Evolutionary conservation across 92 coral and sea anemone genomes (phyloP).

Genomic region (Anthopleura xanthogrammica): DNA sequence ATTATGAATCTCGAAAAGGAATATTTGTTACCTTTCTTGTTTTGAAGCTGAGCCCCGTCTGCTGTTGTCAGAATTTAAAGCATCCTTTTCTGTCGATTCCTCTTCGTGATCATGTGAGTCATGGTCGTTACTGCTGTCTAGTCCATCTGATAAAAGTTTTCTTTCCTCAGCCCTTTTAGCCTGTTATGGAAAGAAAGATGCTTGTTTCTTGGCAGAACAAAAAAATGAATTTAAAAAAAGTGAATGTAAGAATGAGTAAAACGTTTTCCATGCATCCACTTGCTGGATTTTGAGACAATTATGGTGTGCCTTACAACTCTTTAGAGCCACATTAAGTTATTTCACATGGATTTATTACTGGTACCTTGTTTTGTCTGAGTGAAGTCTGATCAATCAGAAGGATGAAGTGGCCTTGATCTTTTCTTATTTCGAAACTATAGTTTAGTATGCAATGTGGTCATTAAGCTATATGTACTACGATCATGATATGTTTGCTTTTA

Average conservation of each 20-base stretch:
- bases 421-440: too few relatives aligned
- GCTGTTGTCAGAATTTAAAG: conserved; percentile 48
- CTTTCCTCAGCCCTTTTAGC: conserved; percentile 69
- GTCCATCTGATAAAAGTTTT: conserved; percentile 57
- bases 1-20: background rate
- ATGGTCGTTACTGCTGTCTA: conserved; percentile 70
- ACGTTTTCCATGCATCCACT: background rate
- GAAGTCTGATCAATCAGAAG: too few relatives aligned
- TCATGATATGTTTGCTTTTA: too few relatives aligned
- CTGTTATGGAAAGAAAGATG: conserved; percentile 16
- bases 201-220: background rate
- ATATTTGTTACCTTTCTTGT: conserved; percentile 53
- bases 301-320: too few relatives aligned
- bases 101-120: conserved; percentile 54
- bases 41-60: conserved; percentile 36
- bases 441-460: too few relatives aligned
- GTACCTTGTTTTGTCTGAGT: too few relatives aligned
- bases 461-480: too few relatives aligned
- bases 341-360: too few relatives aligned
- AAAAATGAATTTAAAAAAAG: too few relatives aligned
- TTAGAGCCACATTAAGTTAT: too few relatives aligned
- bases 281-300: too few relatives aligned
- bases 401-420: too few relatives aligned
- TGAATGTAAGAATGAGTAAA: background rate
- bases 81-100: conserved; percentile 55